A percentile compares a stretch with the other conserved stretches of the same genome.
phyloP scores from a whole-genome alignment of 2,113 vertebrate species.

The Muscicapa adusta region DNA sequence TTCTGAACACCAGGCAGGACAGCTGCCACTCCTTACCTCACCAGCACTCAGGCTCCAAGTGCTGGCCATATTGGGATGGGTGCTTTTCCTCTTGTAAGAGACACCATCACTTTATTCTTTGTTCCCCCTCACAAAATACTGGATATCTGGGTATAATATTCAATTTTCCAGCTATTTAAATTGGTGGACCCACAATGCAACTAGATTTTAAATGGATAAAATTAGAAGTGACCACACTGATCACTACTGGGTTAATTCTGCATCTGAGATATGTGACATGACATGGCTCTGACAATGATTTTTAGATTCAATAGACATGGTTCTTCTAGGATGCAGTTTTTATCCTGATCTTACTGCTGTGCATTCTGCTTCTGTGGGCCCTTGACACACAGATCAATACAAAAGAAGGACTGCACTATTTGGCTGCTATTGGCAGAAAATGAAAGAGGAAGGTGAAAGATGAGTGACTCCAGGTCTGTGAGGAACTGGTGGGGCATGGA shows the following conservation, averaged over 20 bases:
- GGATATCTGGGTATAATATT: not conserved
- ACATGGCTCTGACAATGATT: not conserved
- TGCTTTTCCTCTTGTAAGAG: not conserved
- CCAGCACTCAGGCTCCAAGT: rapidly evolving
- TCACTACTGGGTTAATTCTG: not conserved
- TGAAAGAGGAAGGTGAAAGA: not conserved
- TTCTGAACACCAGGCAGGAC: not conserved
- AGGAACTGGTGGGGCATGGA: not conserved
- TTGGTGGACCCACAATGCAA: not conserved
- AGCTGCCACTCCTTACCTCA: not conserved
- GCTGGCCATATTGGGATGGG: not conserved
- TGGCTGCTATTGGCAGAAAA: not conserved
- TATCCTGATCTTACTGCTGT: not conserved
- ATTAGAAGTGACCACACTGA: not conserved
- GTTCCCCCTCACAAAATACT: not conserved
- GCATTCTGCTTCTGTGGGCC: not conserved
- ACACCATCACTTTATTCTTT: not conserved
- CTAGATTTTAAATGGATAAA: not conserved
- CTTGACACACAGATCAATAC: not conserved
- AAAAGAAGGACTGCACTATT: not conserved
- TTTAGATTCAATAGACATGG: not conserved
- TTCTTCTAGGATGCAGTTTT: not conserved
- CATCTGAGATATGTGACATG: not conserved
- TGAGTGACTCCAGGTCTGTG: not conserved
- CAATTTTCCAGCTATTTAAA: not conserved